Conservation (phyloP, 2,797 vertebrate species). For the Thamnophis elegans region DNA sequence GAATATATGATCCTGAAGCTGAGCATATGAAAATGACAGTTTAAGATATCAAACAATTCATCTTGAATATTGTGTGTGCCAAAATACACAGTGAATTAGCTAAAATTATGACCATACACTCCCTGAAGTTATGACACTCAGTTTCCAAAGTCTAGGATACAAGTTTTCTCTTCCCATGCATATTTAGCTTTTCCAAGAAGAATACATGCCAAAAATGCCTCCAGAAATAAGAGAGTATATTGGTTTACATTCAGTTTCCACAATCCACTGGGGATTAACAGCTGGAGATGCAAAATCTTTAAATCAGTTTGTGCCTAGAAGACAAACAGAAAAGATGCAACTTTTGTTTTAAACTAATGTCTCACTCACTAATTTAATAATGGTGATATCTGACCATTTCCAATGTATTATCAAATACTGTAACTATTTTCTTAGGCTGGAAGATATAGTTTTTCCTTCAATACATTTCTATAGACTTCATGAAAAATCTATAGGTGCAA, state of each 20-base stretch:
- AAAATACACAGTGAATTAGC: not conserved
- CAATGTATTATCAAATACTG: slow-evolving; percentile 19
- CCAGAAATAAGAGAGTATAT: not conserved
- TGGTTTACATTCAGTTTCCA: slow-evolving; percentile 49
- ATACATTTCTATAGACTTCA: not conserved
- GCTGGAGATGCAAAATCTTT: slow-evolving; percentile 58
- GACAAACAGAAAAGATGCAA: not conserved
- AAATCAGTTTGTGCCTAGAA: slow-evolving; percentile 48
- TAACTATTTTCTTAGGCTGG: not conserved
- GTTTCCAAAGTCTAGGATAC: not conserved
- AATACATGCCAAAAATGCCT: slow-evolving; percentile 18
- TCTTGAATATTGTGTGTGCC: not conserved
- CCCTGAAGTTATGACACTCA: not conserved
- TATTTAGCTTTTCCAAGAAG: slow-evolving; percentile 7
- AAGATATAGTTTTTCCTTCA: not conserved
- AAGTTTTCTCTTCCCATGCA: slow-evolving; percentile 16
- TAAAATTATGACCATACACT: not conserved
- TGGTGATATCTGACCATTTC: slow-evolving; percentile 5
- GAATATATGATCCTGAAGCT: not conserved
- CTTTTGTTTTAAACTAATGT: slow-evolving; percentile 25
- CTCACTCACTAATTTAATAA: slow-evolving; percentile 6
- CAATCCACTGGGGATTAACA: slow-evolving; percentile 49
- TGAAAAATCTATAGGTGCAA: not conserved
- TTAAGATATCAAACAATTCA: not conserved
- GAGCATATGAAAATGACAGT: not conserved